These are phyloP conservation scores for Tamandua tetradactyla DNA, from an alignment of 2,797 vertebrate genomes.

Conservation along the genomic window DNA sequence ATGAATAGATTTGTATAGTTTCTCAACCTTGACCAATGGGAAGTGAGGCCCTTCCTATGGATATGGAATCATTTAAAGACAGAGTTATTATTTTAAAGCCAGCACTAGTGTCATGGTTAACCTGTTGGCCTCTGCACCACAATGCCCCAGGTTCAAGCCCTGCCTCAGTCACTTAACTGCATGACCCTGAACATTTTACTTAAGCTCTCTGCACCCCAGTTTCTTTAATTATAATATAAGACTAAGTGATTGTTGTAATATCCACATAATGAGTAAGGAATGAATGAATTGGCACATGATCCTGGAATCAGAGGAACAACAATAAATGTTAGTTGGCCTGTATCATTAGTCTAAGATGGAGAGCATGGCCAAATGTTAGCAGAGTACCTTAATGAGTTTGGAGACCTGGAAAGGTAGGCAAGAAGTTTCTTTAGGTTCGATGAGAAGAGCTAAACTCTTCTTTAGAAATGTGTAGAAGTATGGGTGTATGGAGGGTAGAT, in stretches of 20 bases:
- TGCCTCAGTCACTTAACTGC: background rate
- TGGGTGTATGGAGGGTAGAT: background rate
- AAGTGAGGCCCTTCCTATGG: background rate
- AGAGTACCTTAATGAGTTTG: background rate
- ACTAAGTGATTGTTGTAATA: background rate
- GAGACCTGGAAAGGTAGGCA: background rate
- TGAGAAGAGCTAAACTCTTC: background rate
- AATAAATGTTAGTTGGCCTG: background rate
- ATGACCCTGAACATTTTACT: background rate
- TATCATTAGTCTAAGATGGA: background rate
- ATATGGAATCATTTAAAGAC: constrained; percentile 12
- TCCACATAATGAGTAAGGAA: background rate
- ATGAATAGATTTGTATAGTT: background rate
- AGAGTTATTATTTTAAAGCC: background rate
- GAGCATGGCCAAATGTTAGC: background rate
- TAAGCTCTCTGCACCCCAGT: background rate
- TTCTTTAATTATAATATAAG: constrained; percentile 27
- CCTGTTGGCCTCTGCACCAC: background rate
- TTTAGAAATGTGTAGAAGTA: constrained; percentile 24
- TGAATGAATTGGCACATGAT: background rate
- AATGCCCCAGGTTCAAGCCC: background rate
- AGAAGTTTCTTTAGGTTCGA: background rate
- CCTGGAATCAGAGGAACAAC: background rate
- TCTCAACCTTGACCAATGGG: constrained; percentile 1
- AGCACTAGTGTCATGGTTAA: background rate